Evolutionary conservation across 2,797 vertebrate species (phyloP).

Genomic region (Fundulus diaphanus): DNA sequence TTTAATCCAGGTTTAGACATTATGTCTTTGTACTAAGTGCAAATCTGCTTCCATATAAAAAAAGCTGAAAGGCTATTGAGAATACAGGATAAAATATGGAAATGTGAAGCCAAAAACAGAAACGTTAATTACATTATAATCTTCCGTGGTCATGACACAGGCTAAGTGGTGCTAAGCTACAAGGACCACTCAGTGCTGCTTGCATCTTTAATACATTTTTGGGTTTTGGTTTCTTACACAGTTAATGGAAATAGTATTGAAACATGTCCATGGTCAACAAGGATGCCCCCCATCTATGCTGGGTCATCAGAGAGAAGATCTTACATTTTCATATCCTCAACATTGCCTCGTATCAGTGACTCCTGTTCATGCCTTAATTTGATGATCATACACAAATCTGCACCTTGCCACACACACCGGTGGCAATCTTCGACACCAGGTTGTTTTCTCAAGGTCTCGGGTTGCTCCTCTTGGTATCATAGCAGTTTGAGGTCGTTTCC

Average conservation of each 20-base stretch:
- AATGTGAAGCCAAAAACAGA: constrained; percentile 43
- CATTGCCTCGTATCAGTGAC: neutral
- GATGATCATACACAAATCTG: constrained; percentile 41
- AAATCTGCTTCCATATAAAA: constrained; percentile 70
- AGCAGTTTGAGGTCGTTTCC: constrained; percentile 69
- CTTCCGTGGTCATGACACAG: too few relatives aligned
- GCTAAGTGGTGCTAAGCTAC: too few relatives aligned
- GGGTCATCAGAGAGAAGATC: constrained; percentile 1
- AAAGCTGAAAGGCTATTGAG: constrained; percentile 70
- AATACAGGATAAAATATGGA: constrained; percentile 52
- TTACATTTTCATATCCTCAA: constrained; percentile 26
- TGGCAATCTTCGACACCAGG: constrained; percentile 30
- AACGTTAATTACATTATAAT: neutral
- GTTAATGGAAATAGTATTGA: constrained; percentile 13
- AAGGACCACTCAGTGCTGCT: constrained; percentile 40
- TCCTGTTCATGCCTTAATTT: constrained; percentile 25
- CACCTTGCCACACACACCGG: constrained; percentile 39
- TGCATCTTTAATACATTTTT: constrained; percentile 39
- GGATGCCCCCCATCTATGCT: constrained; percentile 9
- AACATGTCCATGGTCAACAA: neutral
- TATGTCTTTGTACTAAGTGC: constrained; percentile 60
- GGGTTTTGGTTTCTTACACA: constrained; percentile 23
- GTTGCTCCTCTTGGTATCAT: constrained; percentile 70
- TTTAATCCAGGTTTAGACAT: constrained; percentile 71
- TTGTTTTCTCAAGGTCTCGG: constrained; percentile 68